phyloP scores from a whole-genome alignment of 2,113 vertebrate species.

The Hyperoodon ampullatus region DNA sequence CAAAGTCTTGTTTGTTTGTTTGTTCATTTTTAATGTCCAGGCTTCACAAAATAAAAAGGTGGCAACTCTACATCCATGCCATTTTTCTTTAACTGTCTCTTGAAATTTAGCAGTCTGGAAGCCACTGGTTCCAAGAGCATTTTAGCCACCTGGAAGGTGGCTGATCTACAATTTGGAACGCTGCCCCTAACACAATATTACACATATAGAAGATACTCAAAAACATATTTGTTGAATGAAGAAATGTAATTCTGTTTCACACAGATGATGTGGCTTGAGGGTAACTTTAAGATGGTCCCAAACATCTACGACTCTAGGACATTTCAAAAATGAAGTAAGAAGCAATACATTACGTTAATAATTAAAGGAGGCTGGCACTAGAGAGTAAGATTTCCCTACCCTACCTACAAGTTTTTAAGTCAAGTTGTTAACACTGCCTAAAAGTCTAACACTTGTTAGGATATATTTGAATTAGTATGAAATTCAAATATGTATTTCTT shows the following conservation, averaged over 20 bases:
- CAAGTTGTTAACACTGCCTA: background rate
- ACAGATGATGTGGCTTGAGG: background rate
- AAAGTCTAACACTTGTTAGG: background rate
- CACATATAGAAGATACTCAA: background rate
- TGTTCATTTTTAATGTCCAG: background rate
- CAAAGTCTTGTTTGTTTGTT: background rate
- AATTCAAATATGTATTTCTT: background rate
- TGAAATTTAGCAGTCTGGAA: background rate
- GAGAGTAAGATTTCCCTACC: background rate
- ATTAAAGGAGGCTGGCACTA: background rate
- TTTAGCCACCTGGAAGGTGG: background rate
- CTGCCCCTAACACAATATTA: background rate
- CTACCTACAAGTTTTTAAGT: background rate
- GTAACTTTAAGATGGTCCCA: background rate
- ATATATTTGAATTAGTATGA: background rate
- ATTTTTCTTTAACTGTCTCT: background rate
- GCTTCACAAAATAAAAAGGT: background rate
- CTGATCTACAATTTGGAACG: background rate
- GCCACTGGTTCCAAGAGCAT: background rate
- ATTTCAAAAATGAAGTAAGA: background rate
- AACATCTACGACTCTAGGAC: background rate
- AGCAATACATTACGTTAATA: background rate
- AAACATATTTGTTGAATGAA: background rate
- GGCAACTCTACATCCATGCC: background rate
- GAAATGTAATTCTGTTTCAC: background rate